These are phyloP conservation scores for Habropoda laboriosa DNA, from an alignment of 1,140 invertebrate species.

Conservation along the genomic window DNA sequence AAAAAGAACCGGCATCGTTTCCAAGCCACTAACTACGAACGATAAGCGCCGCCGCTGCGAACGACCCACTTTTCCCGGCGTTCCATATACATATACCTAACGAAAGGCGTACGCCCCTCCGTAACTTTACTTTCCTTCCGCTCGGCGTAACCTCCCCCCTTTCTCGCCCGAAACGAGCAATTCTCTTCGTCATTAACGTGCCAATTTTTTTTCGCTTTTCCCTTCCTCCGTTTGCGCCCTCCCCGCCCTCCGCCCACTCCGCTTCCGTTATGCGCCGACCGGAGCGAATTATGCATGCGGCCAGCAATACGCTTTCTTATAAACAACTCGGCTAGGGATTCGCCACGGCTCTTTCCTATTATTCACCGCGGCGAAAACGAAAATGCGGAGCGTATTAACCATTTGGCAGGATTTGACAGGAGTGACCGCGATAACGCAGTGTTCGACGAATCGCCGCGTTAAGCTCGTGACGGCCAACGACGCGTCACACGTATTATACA, in stretches of 20 bases:
- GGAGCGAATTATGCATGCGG: conserved; percentile 4
- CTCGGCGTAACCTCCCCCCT: conserved; percentile 26
- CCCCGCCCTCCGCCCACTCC: not conserved
- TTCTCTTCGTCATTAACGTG: conserved; percentile 49
- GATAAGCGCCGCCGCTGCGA: conserved; percentile 49
- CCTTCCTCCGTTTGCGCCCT: not conserved
- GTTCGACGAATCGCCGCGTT: not conserved
- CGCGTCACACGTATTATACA: too few relatives aligned
- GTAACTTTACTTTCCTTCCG: conserved; percentile 48
- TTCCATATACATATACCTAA: conserved; percentile 22
- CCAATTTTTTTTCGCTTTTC: conserved; percentile 27
- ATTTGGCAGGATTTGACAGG: not conserved
- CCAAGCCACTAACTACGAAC: conserved; percentile 52
- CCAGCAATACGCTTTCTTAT: not conserved
- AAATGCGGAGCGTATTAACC: not conserved
- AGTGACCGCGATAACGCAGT: conserved; percentile 11
- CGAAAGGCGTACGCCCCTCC: conserved; percentile 33
- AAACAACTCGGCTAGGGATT: too few relatives aligned
- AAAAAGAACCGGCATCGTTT: conserved; percentile 57
- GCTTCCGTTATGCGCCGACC: not conserved
- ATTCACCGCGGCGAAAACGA: not conserved
- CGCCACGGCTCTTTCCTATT: not conserved
- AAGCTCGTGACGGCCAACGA: conserved; percentile 8
- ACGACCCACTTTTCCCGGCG: conserved; percentile 52
- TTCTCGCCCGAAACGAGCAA: conserved; percentile 28